Base-by-base conservation (phyloP, 2,797 vertebrate species). In the Petrocephalus schoutedeni region DNA sequence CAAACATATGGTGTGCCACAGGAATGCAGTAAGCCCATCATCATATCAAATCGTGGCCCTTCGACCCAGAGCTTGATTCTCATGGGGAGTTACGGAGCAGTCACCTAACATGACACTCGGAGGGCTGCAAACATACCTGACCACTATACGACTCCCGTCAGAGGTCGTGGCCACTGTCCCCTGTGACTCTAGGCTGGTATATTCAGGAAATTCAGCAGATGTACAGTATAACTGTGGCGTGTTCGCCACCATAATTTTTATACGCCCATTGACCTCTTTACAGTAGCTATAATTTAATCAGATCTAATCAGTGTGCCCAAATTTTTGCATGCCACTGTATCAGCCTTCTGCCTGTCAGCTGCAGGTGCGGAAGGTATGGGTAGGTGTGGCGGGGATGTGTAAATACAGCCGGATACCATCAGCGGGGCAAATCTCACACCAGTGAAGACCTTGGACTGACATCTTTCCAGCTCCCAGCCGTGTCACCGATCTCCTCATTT, bases 1-100 rank as follows among this genome's bases (percentile, higher is more conserved):
- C 36, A 49, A 67, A 21, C 86, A 89, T 89, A 89, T 84, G 88
- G 88, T 45, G 3, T 87, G 45, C 80, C 64, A 80, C 54, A 77
- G 16, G 49, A 71, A 41, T 10, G 7, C 59, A 49, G 58, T 23
- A 74, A 57, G 61, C 64, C 54, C 80, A 89, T 87, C 87, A 89
- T 85, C 71, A 71, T 85, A 89, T 89, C 77, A 89, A 87, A 89
- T 77, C 45, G 12, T 28, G 2, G 74, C 53, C 45, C 32, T 83
- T 83, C 45, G n/a, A 28, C 36, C 19, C 1, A 45, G 51, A 64
- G 21, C 59, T 16, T 7, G 6, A 56, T 57, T 89, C 28, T 51
- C 54, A 80, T 8, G 19, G 58, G 74, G 59, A 41, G 64, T 41
- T 45, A 80, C 45, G 19, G 23, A 82, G 67, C 10, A 53, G 41